A percentile compares a stretch with the other conserved stretches of the same genome.
Conservation (phyloP, 2,797 vertebrate genomes). For the Apodemus agrarius region DNA sequence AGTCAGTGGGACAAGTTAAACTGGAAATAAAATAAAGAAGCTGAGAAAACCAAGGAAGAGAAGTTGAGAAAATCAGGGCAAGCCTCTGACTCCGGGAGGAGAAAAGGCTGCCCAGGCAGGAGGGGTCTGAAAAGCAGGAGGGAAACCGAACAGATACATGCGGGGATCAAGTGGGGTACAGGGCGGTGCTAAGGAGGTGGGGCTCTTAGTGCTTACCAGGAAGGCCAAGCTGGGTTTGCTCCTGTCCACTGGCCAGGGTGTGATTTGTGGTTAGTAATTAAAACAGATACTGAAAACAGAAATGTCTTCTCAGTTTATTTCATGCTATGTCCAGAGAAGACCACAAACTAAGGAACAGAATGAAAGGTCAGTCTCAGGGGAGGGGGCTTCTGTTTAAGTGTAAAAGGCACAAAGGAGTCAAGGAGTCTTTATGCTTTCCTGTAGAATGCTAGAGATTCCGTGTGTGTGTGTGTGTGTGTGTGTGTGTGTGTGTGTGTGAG, state of each 20-base stretch:
- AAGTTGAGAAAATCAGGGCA: background rate
- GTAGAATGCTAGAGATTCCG: background rate
- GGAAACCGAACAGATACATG: accelerated
- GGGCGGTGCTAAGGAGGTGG: accelerated
- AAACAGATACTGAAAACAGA: background rate
- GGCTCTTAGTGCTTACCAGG: background rate
- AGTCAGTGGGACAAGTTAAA: background rate
- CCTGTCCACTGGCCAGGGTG: background rate
- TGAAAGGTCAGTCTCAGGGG: background rate
- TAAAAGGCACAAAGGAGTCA: background rate
- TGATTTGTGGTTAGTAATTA: background rate
- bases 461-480: background rate
- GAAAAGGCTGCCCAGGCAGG: accelerated
- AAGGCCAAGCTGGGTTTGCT: background rate
- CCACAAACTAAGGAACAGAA: background rate
- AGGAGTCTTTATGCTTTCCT: background rate
- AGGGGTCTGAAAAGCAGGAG: background rate
- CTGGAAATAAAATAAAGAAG: background rate
- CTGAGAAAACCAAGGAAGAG: background rate
- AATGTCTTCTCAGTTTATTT: background rate
- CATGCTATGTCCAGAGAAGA: background rate
- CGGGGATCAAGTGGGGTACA: background rate
- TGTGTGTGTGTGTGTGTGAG: background rate
- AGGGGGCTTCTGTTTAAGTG: background rate
- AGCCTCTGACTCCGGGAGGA: background rate